Percentiles rank a stretch among this genome's conserved stretches.
Evolutionary conservation across 2,888 invertebrate species (phyloP).

Genomic region (Allolobophora icterica): DNA sequence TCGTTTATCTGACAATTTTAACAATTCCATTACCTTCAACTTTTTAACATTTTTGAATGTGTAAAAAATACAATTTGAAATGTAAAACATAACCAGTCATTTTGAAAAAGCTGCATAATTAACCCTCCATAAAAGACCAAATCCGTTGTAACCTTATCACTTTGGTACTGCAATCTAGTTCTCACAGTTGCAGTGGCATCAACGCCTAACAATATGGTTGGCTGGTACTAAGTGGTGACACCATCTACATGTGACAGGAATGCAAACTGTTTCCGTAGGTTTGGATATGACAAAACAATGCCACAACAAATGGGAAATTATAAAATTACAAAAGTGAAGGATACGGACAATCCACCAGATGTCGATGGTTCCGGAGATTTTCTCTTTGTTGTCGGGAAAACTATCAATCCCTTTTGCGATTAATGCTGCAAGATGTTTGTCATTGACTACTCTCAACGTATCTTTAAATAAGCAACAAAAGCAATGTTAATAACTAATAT

Average conservation of each 20-base stretch:
- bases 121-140: not conserved
- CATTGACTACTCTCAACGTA: conserved; percentile 77
- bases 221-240: not conserved
- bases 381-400: conserved; percentile 89
- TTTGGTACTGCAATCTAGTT: no score
- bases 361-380: conserved; percentile 87
- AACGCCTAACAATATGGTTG: not conserved
- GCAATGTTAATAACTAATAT: not conserved
- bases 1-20: no score
- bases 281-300: not conserved
- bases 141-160: not conserved
- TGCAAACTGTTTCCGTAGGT: not conserved
- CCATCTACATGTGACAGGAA: not conserved
- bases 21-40: not conserved
- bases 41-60: not conserved
- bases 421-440: conserved; percentile 79
- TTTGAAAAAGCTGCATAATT: not conserved
- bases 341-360: conserved; percentile 97
- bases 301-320: not conserved
- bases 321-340: conserved; percentile 52
- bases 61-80: not conserved
- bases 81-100: not conserved
- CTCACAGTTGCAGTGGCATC: not conserved
- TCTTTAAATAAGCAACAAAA: conserved; percentile 51
- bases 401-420: conserved; percentile 98